Conservation (phyloP, 2,888 invertebrate species). For the Melanargia galathea region DNA sequence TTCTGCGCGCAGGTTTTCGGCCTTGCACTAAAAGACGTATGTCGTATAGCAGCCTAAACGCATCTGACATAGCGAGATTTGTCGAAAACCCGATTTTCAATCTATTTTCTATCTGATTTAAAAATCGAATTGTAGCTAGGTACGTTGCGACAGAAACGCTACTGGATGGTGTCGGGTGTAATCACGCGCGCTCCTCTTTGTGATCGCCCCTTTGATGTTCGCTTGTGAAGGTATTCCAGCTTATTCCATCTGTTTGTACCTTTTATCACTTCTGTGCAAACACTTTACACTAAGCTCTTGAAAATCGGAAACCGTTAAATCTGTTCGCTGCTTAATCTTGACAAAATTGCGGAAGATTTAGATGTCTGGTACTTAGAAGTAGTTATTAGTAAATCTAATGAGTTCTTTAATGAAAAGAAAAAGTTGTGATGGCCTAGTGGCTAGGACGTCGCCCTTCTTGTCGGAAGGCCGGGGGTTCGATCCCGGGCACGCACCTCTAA, state of each 20-base stretch:
- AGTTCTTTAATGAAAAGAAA: too few species aligned
- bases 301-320: background rate
- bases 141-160: conserved; percentile 17
- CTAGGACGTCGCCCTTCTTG: too few species aligned
- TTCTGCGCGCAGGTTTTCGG: too few species aligned
- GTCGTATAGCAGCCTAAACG: background rate
- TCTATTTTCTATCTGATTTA: background rate
- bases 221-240: conserved; percentile 25
- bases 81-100: background rate
- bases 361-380: too few species aligned
- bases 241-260: conserved; percentile 24
- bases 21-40: too few species aligned
- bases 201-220: conserved; percentile 31
- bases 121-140: conserved; percentile 9
- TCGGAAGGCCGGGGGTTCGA: too few species aligned
- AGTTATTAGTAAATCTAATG: too few species aligned
- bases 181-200: conserved; percentile 26
- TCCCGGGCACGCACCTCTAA: too few species aligned
- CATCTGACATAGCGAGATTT: background rate
- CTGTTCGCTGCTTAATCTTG: too few species aligned
- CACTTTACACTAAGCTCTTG: conserved; percentile 7
- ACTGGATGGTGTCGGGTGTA: conserved; percentile 28
- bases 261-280: conserved; percentile 27
- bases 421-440: too few species aligned
- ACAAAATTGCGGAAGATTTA: too few species aligned